Evolutionary conservation across 2,888 invertebrate genomes (phyloP).

Genomic region (Allacma fusca): DNA sequence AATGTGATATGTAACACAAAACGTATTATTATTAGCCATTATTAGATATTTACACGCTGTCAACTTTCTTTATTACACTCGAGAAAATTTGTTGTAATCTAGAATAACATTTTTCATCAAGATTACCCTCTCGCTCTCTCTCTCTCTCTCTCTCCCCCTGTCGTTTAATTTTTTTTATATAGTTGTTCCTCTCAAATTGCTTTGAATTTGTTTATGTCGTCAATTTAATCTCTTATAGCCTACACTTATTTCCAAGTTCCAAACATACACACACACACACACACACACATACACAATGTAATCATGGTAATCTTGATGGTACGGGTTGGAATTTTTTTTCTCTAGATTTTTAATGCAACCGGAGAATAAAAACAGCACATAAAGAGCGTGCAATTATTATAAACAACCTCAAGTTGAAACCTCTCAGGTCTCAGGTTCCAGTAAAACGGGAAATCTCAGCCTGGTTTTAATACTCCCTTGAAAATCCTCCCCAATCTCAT

Average conservation of each 20-base stretch:
- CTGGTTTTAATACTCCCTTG: too few relatives aligned
- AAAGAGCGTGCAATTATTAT: too few relatives aligned
- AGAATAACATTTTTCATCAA: conserved; percentile 26
- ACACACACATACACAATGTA: not conserved
- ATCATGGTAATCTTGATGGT: not conserved
- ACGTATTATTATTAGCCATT: conserved; percentile 42
- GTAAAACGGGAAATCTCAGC: too few relatives aligned
- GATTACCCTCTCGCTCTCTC: not conserved
- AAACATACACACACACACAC: not conserved
- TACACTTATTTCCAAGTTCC: not conserved
- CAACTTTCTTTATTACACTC: conserved; percentile 28
- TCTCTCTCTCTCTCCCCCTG: not conserved
- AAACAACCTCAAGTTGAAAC: too few relatives aligned
- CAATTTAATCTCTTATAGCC: conserved; percentile 6
- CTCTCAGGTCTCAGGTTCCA: too few relatives aligned
- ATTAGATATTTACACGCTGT: conserved; percentile 39
- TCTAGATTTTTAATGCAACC: not conserved
- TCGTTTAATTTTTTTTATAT: not conserved
- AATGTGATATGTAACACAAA: conserved; percentile 38
- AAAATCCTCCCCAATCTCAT: too few relatives aligned
- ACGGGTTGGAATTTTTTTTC: not conserved
- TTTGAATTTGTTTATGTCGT: conserved; percentile 27
- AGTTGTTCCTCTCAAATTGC: not conserved
- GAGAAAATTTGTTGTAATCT: conserved; percentile 16
- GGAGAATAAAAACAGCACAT: too few relatives aligned